Conservation (phyloP, 37 sponge, comb jelly and placozoan species). For the Petrosia ficiformis region DNA sequence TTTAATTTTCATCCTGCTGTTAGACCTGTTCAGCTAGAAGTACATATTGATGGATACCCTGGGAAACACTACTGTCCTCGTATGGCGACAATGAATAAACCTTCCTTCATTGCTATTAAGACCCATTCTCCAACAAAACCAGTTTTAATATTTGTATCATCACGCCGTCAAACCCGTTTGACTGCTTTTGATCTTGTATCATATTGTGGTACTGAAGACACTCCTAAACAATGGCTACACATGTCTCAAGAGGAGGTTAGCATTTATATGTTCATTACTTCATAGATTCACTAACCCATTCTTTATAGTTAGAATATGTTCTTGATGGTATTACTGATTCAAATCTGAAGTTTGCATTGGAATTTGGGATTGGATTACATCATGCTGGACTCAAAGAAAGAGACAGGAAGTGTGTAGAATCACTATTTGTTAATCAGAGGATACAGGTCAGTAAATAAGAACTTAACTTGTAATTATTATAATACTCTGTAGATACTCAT, state of each 20-base stretch:
- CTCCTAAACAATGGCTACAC: slow-evolving; percentile 96
- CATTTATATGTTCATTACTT: neutral
- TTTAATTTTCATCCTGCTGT: slow-evolving; percentile 99
- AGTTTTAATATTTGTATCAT: slow-evolving; percentile 93
- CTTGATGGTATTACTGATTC: slow-evolving; percentile 59
- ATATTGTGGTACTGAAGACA: slow-evolving; percentile 65
- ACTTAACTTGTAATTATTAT: neutral
- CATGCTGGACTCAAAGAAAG: slow-evolving; percentile 95
- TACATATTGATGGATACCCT: slow-evolving; percentile 93
- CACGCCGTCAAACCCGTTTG: slow-evolving; percentile 96
- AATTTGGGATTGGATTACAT: slow-evolving; percentile 95
- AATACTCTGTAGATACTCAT: slow-evolving; percentile 71
- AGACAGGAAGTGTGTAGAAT: slow-evolving; percentile 88
- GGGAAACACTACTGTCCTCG: slow-evolving; percentile 99
- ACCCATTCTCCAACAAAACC: slow-evolving; percentile 94
- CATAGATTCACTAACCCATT: neutral
- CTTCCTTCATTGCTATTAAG: slow-evolving; percentile 85
- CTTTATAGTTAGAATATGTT: slow-evolving; percentile 58
- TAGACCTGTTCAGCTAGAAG: slow-evolving; percentile 97
- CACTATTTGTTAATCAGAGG: slow-evolving; percentile 91
- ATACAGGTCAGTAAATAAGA: slow-evolving; percentile 65
- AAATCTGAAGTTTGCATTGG: slow-evolving; percentile 84
- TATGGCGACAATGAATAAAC: slow-evolving; percentile 99
- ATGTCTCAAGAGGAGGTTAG: slow-evolving; percentile 77
- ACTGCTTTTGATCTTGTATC: slow-evolving; percentile 94